phyloP scores from a whole-genome alignment of 1,140 invertebrate genomes.

The Lepidurus couesii region DNA sequence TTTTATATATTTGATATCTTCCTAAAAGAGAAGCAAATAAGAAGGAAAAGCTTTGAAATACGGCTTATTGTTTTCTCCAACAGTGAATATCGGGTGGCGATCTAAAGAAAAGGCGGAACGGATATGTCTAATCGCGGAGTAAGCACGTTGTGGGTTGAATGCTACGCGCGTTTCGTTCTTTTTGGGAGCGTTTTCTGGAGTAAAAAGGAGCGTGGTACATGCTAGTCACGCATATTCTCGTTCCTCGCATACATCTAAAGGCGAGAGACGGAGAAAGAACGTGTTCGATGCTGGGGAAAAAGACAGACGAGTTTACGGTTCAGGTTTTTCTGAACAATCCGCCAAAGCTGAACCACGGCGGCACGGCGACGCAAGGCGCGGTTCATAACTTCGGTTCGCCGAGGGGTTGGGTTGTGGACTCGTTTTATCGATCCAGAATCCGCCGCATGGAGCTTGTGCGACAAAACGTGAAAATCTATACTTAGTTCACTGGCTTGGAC shows the following conservation, averaged over 20 bases:
- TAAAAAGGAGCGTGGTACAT: background rate
- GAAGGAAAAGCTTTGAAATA: background rate
- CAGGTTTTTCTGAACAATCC: no score
- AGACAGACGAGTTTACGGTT: no score
- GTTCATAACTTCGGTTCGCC: no score
- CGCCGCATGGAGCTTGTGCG: background rate
- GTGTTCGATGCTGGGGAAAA: no score
- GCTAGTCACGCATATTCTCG: no score
- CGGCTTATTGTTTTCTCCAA: background rate
- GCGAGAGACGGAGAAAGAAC: no score
- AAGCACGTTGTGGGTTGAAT: background rate
- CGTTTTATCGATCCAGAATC: background rate
- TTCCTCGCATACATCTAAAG: no score
- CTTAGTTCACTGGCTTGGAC: background rate
- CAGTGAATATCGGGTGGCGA: background rate
- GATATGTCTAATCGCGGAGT: background rate
- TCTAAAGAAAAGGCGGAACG: background rate
- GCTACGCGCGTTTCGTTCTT: background rate
- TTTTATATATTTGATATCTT: no score
- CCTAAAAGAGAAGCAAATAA: no score
- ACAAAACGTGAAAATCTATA: background rate
- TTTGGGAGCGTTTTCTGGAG: background rate
- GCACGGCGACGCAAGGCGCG: no score
- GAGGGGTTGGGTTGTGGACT: background rate
- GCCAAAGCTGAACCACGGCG: no score